A percentile compares a stretch with the other conserved stretches of the same genome.
Evolutionary conservation across 2,113 vertebrate genomes (phyloP).

Genomic region (Echinops telfairi): DNA sequence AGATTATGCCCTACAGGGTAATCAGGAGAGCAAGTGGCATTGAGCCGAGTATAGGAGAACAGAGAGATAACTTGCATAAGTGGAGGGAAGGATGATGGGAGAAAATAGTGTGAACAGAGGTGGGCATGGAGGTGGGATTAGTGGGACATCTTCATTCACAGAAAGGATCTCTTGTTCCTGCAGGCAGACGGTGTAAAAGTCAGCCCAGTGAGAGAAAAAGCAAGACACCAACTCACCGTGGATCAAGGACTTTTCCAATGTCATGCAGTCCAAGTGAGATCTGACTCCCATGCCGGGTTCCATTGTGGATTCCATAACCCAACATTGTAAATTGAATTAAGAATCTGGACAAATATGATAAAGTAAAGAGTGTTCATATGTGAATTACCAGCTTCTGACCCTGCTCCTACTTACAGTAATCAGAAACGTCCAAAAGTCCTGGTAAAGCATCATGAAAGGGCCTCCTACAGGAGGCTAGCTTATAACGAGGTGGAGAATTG

Average conservation of each 20-base stretch:
- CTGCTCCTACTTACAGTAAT: background rate
- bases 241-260: background rate
- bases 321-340: background rate
- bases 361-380: slow-evolving; percentile 37
- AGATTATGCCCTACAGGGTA: background rate
- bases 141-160: background rate
- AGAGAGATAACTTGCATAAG: background rate
- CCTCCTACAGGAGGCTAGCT: background rate
- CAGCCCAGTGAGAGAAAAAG: background rate
- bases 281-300: background rate
- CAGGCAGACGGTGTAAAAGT: background rate
- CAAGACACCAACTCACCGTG: background rate
- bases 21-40: background rate
- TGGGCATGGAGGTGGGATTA: background rate
- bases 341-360: background rate
- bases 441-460: background rate
- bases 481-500: background rate
- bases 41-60: background rate
- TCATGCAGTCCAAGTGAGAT: background rate
- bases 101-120: background rate
- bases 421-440: slow-evolving; percentile 4
- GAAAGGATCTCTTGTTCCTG: background rate
- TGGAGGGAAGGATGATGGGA: background rate
- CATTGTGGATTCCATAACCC: background rate
- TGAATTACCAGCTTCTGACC: background rate